Conservation (phyloP, 2,797 vertebrate genomes). For the Orientallactaga sibirica region DNA sequence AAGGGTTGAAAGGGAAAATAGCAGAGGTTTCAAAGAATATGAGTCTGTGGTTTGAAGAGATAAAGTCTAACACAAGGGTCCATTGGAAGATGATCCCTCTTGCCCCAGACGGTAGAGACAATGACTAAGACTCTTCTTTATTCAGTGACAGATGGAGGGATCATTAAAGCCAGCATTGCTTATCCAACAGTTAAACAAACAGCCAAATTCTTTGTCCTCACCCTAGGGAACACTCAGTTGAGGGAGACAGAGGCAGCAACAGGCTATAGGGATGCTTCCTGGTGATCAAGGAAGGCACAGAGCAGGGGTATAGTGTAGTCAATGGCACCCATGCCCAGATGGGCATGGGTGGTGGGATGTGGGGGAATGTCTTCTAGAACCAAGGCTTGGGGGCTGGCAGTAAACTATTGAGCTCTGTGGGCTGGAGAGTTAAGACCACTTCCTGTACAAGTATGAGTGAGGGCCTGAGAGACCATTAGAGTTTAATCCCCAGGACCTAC, state of each 20-base stretch:
- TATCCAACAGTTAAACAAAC: conserved; percentile 4
- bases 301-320: background rate
- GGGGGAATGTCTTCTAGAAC: background rate
- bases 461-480: too few species aligned
- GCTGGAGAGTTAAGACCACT: too few species aligned
- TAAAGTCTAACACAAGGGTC: background rate
- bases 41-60: background rate
- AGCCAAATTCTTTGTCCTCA: background rate
- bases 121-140: background rate
- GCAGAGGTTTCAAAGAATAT: background rate
- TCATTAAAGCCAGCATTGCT: background rate
- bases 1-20: background rate
- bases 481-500: too few species aligned
- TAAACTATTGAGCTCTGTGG: background rate
- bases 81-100: background rate
- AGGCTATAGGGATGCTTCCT: background rate
- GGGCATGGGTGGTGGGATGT: background rate
- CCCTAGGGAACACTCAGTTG: background rate
- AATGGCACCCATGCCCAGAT: background rate
- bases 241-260: background rate
- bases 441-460: too few species aligned
- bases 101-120: background rate
- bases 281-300: background rate
- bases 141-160: background rate
- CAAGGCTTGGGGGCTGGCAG: background rate